phyloP scores from a whole-genome alignment of 1,140 invertebrate species.

The Drosophila ironensis region DNA sequence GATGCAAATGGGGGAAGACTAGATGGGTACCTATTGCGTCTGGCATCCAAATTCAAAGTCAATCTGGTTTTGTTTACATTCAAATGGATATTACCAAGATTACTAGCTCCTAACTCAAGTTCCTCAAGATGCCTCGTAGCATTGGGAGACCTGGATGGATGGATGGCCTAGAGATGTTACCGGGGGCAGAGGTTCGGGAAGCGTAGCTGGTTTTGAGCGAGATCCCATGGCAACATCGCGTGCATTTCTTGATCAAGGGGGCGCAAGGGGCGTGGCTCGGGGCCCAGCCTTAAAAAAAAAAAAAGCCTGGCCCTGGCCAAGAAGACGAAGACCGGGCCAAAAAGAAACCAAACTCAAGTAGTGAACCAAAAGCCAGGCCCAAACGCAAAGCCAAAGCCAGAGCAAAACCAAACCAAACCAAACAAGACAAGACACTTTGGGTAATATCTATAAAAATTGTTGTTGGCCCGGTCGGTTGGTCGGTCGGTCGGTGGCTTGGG shows the following conservation, averaged over 20 bases:
- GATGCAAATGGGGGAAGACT: constrained; percentile 1
- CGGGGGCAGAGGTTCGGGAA: no score
- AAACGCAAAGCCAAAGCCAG: constrained; percentile 6
- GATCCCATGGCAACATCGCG: constrained; percentile 39
- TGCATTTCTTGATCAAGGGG: constrained; percentile 18
- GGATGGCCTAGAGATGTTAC: no score
- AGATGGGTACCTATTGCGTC: no score
- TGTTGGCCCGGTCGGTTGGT: constrained; percentile 38
- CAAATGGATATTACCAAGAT: no score
- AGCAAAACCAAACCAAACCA: constrained; percentile 22
- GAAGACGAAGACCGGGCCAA: not conserved
- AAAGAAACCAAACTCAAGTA: not conserved
- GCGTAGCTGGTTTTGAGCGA: no score
- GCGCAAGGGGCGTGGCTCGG: not conserved
- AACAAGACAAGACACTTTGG: constrained; percentile 69
- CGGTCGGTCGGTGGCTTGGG: not conserved
- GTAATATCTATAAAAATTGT: constrained; percentile 77
- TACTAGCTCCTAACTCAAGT: no score
- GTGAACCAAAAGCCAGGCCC: constrained; percentile 28
- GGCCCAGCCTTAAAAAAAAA: no score
- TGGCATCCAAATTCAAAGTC: no score
- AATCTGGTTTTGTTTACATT: no score
- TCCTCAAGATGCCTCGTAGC: no score
- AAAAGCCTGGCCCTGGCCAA: constrained; percentile 3
- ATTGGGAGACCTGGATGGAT: no score